Percentiles rank a stretch among this genome's conserved stretches.
Conservation (phyloP, 2,797 vertebrate genomes). For the Clarias laeviceps region DNA sequence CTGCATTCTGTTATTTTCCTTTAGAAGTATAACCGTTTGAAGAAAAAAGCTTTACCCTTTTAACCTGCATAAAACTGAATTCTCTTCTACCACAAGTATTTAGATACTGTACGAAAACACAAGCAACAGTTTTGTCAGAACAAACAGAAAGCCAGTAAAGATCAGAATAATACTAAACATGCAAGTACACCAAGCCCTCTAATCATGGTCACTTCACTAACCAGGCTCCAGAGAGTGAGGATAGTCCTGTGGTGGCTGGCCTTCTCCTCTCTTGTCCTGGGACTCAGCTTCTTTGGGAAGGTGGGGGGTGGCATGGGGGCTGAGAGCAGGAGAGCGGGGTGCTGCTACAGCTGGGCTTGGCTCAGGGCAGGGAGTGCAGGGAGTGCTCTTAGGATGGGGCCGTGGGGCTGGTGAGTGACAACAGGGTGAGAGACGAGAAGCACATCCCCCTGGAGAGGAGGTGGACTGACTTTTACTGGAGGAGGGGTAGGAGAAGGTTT, state of each 20-base stretch:
- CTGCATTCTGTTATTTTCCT: conserved; percentile 39
- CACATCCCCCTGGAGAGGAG: conserved; percentile 73
- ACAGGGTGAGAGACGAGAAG: conserved; percentile 86
- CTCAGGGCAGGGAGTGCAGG: conserved; percentile 73
- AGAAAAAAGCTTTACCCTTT: conserved; percentile 20
- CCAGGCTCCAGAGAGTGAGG: conserved; percentile 88
- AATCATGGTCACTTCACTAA: conserved; percentile 62
- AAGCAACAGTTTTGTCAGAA: conserved; percentile 1
- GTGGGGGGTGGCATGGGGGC: conserved; percentile 81
- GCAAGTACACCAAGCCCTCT: background rate
- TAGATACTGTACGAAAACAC: background rate
- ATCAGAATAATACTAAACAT: background rate
- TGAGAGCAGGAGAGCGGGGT: conserved; percentile 79
- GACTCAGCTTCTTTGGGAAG: conserved; percentile 79
- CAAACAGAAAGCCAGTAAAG: background rate
- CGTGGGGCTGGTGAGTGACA: conserved; percentile 84
- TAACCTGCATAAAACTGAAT: conserved; percentile 8
- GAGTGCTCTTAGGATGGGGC: conserved; percentile 79
- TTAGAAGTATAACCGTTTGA: conserved; percentile 25
- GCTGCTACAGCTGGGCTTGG: conserved; percentile 81
- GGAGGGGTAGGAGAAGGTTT: conserved; percentile 86
- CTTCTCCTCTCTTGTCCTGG: conserved; percentile 81
- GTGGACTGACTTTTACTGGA: conserved; percentile 73
- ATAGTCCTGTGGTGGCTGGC: conserved; percentile 81
- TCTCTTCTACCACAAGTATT: conserved; percentile 2